phyloP scores from a whole-genome alignment of 2,888 invertebrate genomes.

The Diarsia dahlii region DNA sequence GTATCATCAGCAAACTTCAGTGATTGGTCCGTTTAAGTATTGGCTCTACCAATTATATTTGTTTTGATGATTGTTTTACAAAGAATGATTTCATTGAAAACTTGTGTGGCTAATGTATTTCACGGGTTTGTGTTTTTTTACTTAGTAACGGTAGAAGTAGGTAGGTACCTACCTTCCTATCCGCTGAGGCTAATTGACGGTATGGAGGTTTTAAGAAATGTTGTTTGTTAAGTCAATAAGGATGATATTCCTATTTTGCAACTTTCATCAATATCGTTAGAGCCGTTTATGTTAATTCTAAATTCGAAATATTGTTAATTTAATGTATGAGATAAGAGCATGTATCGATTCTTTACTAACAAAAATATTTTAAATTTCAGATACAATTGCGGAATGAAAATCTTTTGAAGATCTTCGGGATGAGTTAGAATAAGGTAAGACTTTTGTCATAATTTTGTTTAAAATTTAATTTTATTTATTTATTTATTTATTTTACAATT shows the following conservation, averaged over 20 bases:
- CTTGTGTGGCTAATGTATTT: conserved; percentile 53
- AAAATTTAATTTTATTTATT: no score
- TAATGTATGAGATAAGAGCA: not conserved
- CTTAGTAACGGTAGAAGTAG: conserved; percentile 39
- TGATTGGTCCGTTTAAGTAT: conserved; percentile 57
- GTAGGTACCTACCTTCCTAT: conserved; percentile 20
- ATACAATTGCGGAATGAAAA: conserved; percentile 59
- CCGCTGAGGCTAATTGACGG: conserved; percentile 9
- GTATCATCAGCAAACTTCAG: conserved; percentile 24
- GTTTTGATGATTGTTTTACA: conserved; percentile 51
- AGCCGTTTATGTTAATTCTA: not conserved
- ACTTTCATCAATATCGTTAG: not conserved
- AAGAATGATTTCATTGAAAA: conserved; percentile 55
- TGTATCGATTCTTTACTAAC: not conserved
- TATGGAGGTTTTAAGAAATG: conserved; percentile 5
- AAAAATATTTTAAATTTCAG: conserved; percentile 61
- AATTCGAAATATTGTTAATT: not conserved
- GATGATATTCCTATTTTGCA: not conserved
- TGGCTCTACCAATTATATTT: conserved; percentile 58
- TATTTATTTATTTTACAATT: no score
- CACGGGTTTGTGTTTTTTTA: conserved; percentile 35
- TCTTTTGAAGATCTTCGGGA: conserved; percentile 69
- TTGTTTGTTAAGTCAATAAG: not conserved
- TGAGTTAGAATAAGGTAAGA: conserved; percentile 79
- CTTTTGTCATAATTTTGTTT: not conserved